Evolutionary conservation across 2,888 invertebrate genomes (phyloP).

Genomic region (Silvanus unidentatus): DNA sequence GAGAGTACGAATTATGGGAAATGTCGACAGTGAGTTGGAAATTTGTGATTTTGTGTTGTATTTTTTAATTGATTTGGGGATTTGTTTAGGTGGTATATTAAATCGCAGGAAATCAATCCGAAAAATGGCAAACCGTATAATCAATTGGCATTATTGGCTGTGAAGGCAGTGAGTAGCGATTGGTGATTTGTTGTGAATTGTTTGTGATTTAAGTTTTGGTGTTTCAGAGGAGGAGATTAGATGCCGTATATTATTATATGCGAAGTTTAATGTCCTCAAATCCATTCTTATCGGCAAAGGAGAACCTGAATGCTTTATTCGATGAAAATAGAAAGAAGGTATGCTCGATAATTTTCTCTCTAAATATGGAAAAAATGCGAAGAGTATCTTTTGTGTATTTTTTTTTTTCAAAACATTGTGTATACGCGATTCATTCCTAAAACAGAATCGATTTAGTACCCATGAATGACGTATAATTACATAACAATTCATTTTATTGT

Average conservation of each 20-base stretch:
- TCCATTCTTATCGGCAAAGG: conserved; percentile 87
- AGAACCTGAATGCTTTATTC: conserved; percentile 79
- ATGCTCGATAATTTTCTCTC: conserved; percentile 14
- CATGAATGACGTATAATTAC: too few relatives aligned
- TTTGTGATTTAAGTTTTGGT: conserved; percentile 14
- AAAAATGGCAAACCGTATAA: conserved; percentile 94
- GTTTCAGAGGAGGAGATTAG: conserved; percentile 83
- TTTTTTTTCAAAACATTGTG: background rate
- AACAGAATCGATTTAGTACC: background rate
- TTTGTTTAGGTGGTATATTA: conserved; percentile 78
- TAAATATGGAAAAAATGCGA: too few relatives aligned
- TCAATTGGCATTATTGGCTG: conserved; percentile 86
- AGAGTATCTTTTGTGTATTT: too few relatives aligned
- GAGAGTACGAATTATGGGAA: conserved; percentile 75
- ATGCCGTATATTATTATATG: conserved; percentile 96
- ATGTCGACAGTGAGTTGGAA: conserved; percentile 57
- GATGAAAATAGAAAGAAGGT: conserved; percentile 92
- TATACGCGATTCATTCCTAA: background rate
- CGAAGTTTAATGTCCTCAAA: conserved; percentile 90
- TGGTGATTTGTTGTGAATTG: conserved; percentile 6
- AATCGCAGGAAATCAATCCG: conserved; percentile 89
- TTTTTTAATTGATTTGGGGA: background rate
- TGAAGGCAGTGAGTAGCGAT: conserved; percentile 64
- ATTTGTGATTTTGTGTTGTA: conserved; percentile 2
- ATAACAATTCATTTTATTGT: too few relatives aligned